Evolutionary conservation across 2,888 invertebrate species (phyloP).

Genomic region (Diogma glabrata): DNA sequence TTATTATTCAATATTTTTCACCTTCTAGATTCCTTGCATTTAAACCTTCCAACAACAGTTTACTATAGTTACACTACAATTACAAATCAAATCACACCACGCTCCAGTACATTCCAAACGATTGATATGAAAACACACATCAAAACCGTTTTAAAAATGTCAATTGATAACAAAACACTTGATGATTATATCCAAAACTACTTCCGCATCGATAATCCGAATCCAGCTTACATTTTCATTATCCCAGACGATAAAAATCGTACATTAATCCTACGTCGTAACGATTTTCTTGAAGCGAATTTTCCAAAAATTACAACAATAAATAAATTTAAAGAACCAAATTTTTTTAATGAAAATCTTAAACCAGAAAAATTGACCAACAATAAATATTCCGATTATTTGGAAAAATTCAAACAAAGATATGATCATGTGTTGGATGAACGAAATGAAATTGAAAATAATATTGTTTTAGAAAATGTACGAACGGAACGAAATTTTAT

Average conservation of each 20-base stretch:
- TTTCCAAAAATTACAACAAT: slow-evolving; percentile 29
- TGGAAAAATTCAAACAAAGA: too few species aligned
- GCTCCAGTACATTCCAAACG: too few species aligned
- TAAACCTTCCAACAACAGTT: too few species aligned
- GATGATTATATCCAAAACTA: slow-evolving; percentile 21
- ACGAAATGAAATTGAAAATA: slow-evolving; percentile 11
- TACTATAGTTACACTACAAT: too few species aligned
- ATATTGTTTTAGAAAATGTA: slow-evolving; percentile 18
- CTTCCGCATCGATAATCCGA: slow-evolving; percentile 15
- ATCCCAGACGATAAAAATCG: slow-evolving; percentile 22
- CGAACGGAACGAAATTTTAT: slow-evolving; percentile 22
- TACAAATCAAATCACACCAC: too few species aligned
- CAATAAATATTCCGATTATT: not conserved
- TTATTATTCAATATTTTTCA: too few species aligned
- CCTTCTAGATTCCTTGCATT: too few species aligned
- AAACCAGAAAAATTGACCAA: not conserved
- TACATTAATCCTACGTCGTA: slow-evolving; percentile 20
- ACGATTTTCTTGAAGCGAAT: slow-evolving; percentile 28
- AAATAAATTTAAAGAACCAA: slow-evolving; percentile 17
- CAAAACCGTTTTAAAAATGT: not conserved
- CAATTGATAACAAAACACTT: not conserved
- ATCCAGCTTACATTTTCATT: slow-evolving; percentile 28
- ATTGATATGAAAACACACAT: not conserved
- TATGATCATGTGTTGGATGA: not conserved
- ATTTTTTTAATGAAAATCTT: too few species aligned